Base-by-base conservation (phyloP, 2,113 vertebrate species). In the Centropus unirufus region DNA sequence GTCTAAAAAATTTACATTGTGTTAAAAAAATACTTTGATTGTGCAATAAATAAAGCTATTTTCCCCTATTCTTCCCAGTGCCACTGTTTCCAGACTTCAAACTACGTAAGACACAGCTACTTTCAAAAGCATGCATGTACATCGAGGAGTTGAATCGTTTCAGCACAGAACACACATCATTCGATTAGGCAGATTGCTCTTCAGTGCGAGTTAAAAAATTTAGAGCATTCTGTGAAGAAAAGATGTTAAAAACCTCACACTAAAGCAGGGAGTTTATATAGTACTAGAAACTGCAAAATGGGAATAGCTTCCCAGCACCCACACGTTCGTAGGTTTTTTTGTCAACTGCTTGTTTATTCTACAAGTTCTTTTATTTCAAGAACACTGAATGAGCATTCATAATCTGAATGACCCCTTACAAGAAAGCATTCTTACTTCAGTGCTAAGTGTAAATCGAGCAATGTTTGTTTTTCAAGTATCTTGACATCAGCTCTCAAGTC, bases 391-490 rank as follows among this genome's bases (percentile, higher is more conserved):
- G 79, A 84, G 29, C 17, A 3, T 57, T 79, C 47, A 93, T 74
- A 90, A 90, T 90, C 69, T 57, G 61, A 84, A 83, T 47, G 94
- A 87, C 69, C 46, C 78, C 46, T 58, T 57, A 51, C 1, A 87
- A 52, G 66, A 36, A 89, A 80, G 69, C 46, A 44, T 76, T 83
- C 59, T 54, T 34, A 49, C 47, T 49, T 23, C 23, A 49, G 47
- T 23, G 47, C 47, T 49, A 49, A 47, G 47, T 20, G 21, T 47
- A 82, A 77, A 63, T 0, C 23, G 23, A 85, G 90, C 63, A 70
- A 34, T 78, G 51, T 88, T 91, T 92, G 54, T 80, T 91, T 92
- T 96, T 96, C 92, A 93, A 95, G 94, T 44, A 89, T 84, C 47
- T 89, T 36, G 14, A 92, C 55, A 90, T 70, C 40, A 92, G 86